Conservation (phyloP, 2,888 invertebrate genomes). For the Disparrhopalites patrizii region DNA sequence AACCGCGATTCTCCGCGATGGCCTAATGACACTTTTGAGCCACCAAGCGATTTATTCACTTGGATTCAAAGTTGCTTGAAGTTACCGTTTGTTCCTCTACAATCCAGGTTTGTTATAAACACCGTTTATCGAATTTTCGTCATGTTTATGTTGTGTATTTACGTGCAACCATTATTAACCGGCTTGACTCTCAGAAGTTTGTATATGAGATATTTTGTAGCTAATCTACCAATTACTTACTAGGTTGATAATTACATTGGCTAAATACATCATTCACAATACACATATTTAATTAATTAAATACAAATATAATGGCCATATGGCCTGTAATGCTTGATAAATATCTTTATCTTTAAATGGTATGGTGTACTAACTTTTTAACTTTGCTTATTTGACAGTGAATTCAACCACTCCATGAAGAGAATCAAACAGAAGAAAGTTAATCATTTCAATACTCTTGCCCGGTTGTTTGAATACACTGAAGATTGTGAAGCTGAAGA, state of each 20-base stretch:
- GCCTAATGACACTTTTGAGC: slow-evolving; percentile 39
- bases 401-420: background rate
- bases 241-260: too few species aligned
- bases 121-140: too few species aligned
- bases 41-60: slow-evolving; percentile 34
- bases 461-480: background rate
- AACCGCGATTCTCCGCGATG: slow-evolving; percentile 42
- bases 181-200: too few species aligned
- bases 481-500: background rate
- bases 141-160: too few species aligned
- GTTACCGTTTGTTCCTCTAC: slow-evolving; percentile 18
- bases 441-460: background rate
- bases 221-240: too few species aligned
- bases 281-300: background rate
- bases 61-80: slow-evolving; percentile 24
- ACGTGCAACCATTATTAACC: too few species aligned
- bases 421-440: background rate
- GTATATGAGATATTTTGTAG: too few species aligned
- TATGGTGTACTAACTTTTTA: too few species aligned
- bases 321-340: background rate
- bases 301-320: background rate
- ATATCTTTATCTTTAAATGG: too few species aligned
- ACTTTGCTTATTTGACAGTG: too few species aligned
- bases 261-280: too few species aligned
- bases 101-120: too few species aligned